Evolutionary conservation across 2,113 vertebrate species (phyloP), one percentile per base, ranked within the genome.

Genomic region (Sturnira hondurensis): DNA sequence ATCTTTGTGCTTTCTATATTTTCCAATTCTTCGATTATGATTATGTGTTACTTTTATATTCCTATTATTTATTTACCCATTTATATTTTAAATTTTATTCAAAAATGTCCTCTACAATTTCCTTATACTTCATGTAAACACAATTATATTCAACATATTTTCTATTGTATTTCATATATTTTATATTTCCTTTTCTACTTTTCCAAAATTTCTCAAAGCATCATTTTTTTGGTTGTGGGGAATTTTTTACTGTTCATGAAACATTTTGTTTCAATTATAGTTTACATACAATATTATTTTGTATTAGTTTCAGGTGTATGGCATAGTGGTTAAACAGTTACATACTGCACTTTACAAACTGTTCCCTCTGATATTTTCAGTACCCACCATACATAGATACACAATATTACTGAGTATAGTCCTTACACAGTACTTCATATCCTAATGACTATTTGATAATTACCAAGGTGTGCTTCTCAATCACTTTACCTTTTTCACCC

Each of bases 41-140:
- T 67, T 13, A 70, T 70, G 5, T 20, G 58, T 93, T 86, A 50
- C n/a, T 94, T 91, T 74, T 58, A 68, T 86, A 95, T 58, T 86
- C 4, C n/a, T n/a, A 58, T 65, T 67, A 84, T 65, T 80, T 80
- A 81, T 31, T 81, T 86, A 86, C 14, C 10, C 5, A 68, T 7
- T 82, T 77, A 73, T 45, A 76, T 71, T 81, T 93, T 86, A 86
- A 89, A 82, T 91, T 56, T 91, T 84, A 86, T 91, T 77, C 13
- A 91, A 84, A 93, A 88, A 58, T 58, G 65, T 8, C 63, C 19
- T 65, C 52, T 87, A 67, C 1, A 50, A 94, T 41, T 81, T 94
- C 9, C n/a, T 19, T 89, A n/a, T 68, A 58, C 0, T 74, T 74
- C n/a, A 14, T 43, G 16, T 92, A 88, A 76, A 70, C 28, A 31